Evolutionary conservation across 2,888 invertebrate species (phyloP).

Genomic region (Diaphora mendica): DNA sequence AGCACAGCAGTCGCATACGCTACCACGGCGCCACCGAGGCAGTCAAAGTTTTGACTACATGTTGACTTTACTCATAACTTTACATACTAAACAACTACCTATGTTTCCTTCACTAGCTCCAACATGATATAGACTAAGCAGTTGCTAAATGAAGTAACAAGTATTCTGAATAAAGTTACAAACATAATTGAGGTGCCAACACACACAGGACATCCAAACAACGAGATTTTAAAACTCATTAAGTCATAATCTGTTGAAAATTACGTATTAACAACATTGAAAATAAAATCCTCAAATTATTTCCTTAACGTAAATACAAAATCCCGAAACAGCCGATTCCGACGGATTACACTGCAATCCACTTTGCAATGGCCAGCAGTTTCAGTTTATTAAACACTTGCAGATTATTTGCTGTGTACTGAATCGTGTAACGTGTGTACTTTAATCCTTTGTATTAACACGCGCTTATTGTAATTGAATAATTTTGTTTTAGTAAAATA

Average conservation of each 20-base stretch:
- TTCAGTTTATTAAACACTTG: slow-evolving; percentile 48
- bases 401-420: slow-evolving; percentile 47
- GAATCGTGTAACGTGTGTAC: slow-evolving; percentile 30
- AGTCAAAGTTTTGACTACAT: no score
- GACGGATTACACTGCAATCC: slow-evolving; percentile 55
- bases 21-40: no score
- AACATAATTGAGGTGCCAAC: background rate
- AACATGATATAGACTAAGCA: background rate
- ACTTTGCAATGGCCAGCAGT: slow-evolving; percentile 48
- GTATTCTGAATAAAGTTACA: background rate
- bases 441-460: slow-evolving; percentile 42
- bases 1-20: no score
- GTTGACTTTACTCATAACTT: no score
- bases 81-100: no score
- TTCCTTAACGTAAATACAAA: slow-evolving; percentile 46
- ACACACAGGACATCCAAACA: background rate
- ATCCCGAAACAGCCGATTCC: slow-evolving; percentile 41
- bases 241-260: background rate
- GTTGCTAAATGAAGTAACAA: background rate
- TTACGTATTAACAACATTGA: slow-evolving; percentile 18
- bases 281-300: slow-evolving; percentile 40
- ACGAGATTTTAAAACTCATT: slow-evolving; percentile 14
- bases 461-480: slow-evolving; percentile 38
- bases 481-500: slow-evolving; percentile 16
- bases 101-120: background rate